Evolutionary conservation across 2,113 vertebrate genomes (phyloP), one percentile per base, ranked within the genome.

Genomic region (Raja brachyura): DNA sequence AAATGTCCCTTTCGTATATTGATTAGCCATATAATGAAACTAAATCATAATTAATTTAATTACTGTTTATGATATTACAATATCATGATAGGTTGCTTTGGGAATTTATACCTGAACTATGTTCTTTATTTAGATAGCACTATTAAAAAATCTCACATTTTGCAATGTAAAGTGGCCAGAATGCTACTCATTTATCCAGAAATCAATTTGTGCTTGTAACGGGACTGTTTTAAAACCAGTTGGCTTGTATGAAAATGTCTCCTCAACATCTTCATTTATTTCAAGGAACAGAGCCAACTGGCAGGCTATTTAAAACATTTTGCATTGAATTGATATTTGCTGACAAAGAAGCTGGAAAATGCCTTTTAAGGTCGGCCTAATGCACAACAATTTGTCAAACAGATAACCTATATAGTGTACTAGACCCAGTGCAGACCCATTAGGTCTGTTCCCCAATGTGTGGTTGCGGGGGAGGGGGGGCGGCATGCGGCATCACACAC

Each of bases 151-250:
- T 28, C 56, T 61, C 1, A 4, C 28, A 14, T 28, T 86, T 63
- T 61, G 10, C 56, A 61, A 10, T 86, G 83, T 86, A 56, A 31
- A 86, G 25, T 31, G 14, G 28, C 56, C 56, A 61, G 28, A 86
- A 86, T 13, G 25, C 56, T 61, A 61, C 83, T 31, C 18, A 86
- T 61, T 86, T 86, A 31, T 31, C 59, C 4, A 86, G 56, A 86
- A 86, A 86, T 61, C 59, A 56, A 88, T 88, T 83, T 88, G 28
- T 59, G 83, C 59, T 88, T 88, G n/a, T 31, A 63, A n/a, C 83
- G 31, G 1, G 28, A 33, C 1, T 86, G 83, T 88, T 66, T 18
- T 88, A 88, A 88, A 86, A 86, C 83, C 5, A 31, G 56, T n/a
- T 31, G 56, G 83, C 56, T 86, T 86, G 28, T 86, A 25, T 73